Evolutionary conservation across 2,888 invertebrate genomes (phyloP).

Genomic region (Hemithea aestivaria): DNA sequence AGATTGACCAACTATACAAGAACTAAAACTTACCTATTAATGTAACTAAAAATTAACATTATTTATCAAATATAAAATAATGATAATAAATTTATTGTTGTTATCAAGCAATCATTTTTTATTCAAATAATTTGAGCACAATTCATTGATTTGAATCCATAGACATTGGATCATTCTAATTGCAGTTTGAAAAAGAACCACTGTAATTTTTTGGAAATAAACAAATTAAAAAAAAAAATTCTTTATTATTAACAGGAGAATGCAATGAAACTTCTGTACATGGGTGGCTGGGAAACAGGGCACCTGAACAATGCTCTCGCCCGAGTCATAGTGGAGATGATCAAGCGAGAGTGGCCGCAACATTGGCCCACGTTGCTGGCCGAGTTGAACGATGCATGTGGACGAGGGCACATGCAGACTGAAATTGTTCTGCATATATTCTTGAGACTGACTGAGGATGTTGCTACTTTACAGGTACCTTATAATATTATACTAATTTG

Average conservation of each 20-base stretch:
- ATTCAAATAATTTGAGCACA: too few relatives aligned
- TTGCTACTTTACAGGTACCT: constrained; percentile 89
- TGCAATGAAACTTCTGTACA: constrained; percentile 90
- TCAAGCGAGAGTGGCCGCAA: constrained; percentile 98
- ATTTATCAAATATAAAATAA: too few relatives aligned
- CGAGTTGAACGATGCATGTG: constrained; percentile 90
- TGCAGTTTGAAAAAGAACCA: too few relatives aligned
- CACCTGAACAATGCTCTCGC: constrained; percentile 92
- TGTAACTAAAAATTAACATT: too few relatives aligned
- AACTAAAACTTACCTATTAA: too few relatives aligned
- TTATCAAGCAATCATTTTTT: too few relatives aligned
- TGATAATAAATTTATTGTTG: constrained; percentile 6
- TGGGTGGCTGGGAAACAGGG: constrained; percentile 86
- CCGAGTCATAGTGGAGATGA: constrained; percentile 97
- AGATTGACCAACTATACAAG: too few relatives aligned
- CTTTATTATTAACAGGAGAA: constrained; percentile 81
- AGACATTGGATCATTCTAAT: too few relatives aligned
- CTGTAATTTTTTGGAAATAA: too few relatives aligned
- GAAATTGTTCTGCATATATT: constrained; percentile 94
- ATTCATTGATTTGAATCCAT: too few relatives aligned
- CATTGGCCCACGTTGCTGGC: constrained; percentile 93
- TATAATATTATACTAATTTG: too few relatives aligned
- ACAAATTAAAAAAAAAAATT: constrained; percentile 18
- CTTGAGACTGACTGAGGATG: constrained; percentile 94
- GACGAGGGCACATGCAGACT: constrained; percentile 91